These are phyloP conservation scores for Pholis gunnellus DNA, from an alignment of 2,113 vertebrate genomes.

Conservation along the genomic window DNA sequence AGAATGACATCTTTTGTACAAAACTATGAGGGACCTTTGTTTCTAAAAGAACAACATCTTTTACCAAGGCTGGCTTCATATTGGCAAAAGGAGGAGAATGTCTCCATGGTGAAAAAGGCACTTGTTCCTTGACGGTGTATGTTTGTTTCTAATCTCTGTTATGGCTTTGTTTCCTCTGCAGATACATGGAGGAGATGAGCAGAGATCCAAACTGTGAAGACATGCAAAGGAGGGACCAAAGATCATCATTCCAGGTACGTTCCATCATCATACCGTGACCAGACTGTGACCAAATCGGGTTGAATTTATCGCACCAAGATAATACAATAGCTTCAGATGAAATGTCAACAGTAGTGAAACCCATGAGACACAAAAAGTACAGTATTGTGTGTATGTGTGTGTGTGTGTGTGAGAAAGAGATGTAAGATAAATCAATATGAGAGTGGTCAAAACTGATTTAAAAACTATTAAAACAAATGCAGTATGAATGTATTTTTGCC, in stretches of 20 bases:
- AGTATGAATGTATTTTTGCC: not conserved
- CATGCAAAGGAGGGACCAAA: constrained; percentile 69
- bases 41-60: not conserved
- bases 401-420: not conserved
- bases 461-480: not conserved
- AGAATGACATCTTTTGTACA: not conserved
- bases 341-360: not conserved
- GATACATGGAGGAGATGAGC: constrained; percentile 67
- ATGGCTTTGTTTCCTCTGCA: constrained; percentile 52
- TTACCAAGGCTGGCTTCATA: not conserved
- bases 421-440: not conserved
- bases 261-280: not conserved
- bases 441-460: constrained; percentile 1
- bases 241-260: constrained; percentile 79
- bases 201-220: constrained; percentile 68
- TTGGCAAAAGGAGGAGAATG: not conserved
- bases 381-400: not conserved
- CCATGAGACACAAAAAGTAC: not conserved
- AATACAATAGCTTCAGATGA: not conserved
- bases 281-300: not conserved
- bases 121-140: not conserved
- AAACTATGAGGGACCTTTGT: not conserved
- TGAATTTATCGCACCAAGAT: not conserved
- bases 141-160: not conserved
- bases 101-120: not conserved